Percentiles rank a stretch among this genome's conserved stretches.
phyloP scores from a whole-genome alignment of 2,113 vertebrate genomes.

The Reinhardtius hippoglossoides region DNA sequence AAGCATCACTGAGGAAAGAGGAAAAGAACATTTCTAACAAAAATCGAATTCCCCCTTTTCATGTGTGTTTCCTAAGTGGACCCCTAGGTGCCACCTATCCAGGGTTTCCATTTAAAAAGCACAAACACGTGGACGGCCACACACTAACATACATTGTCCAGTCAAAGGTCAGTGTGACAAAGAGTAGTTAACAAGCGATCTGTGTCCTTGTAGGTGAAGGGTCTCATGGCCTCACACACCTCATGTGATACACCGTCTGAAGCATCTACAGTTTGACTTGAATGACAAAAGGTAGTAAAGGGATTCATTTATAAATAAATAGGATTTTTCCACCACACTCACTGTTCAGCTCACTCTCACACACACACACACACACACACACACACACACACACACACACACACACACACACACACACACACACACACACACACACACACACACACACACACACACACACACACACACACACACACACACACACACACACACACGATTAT shows the following conservation, averaged over 20 bases:
- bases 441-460: not conserved
- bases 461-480: not conserved
- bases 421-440: not conserved
- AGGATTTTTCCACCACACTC: too few species aligned
- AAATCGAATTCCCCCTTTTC: not conserved
- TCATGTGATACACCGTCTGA: not conserved
- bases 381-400: not conserved
- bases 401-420: not conserved
- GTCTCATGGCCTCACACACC: conserved; percentile 24
- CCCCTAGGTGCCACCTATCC: too few species aligned
- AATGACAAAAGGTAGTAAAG: not conserved
- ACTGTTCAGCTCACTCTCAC: not conserved
- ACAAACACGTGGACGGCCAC: not conserved
- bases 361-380: not conserved
- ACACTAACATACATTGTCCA: not conserved
- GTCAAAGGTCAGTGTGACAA: conserved; percentile 40
- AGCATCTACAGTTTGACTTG: not conserved
- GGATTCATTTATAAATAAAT: not conserved
- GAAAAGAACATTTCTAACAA: not conserved
- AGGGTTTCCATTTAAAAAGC: not conserved
- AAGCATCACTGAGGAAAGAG: too few species aligned
- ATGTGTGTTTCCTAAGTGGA: too few species aligned
- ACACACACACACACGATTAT: not conserved
- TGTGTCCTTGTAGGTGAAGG: conserved; percentile 55
- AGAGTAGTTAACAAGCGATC: not conserved